A percentile compares a stretch with the other conserved stretches of the same genome.
Conservation (phyloP, 2,113 vertebrate genomes). For the Mustelus asterias region DNA sequence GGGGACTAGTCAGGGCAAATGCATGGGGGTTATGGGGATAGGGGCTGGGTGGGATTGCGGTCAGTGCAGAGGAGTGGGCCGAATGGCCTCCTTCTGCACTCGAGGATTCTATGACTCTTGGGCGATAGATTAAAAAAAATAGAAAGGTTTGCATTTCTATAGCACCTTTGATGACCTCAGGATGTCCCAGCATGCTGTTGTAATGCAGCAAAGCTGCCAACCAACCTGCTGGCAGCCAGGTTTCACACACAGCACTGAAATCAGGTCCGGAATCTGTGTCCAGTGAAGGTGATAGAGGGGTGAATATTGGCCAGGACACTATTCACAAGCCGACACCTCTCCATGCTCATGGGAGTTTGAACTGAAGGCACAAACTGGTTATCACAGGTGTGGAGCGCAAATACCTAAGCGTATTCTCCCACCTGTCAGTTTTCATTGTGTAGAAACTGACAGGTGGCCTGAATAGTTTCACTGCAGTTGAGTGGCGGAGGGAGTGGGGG, state of each 20-base stretch:
- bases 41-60: no score
- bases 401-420: background rate
- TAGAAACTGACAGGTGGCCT: background rate
- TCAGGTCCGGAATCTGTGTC: background rate
- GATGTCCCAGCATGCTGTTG: background rate
- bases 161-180: background rate
- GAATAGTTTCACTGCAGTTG: background rate
- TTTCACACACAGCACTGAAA: background rate
- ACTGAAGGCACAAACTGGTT: background rate
- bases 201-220: background rate
- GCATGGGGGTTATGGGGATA: no score
- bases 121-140: background rate
- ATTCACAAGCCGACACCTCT: background rate
- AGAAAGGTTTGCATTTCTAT: background rate
- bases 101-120: no score
- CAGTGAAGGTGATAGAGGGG: background rate
- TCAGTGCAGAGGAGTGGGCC: no score
- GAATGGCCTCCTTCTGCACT: no score
- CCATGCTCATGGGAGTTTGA: background rate
- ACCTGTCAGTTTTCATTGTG: background rate
- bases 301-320: background rate
- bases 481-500: background rate
- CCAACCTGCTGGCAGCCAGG: background rate
- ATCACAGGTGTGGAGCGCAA: background rate
- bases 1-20: no score